These are phyloP conservation scores for Acanthis flammea DNA, from an alignment of 2,797 vertebrate species.

Conservation along the genomic window DNA sequence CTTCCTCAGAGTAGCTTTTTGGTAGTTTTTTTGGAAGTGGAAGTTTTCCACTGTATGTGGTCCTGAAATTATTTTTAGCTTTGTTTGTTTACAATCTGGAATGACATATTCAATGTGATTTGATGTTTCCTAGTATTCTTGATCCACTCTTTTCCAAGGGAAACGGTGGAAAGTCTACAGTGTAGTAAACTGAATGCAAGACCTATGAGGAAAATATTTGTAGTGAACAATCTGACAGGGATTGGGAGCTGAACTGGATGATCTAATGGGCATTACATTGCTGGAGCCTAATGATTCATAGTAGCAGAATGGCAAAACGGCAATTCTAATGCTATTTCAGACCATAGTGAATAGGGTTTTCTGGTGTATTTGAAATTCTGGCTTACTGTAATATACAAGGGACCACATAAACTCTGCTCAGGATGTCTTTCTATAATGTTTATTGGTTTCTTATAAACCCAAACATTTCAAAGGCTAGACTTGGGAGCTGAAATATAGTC, in stretches of 20 bases:
- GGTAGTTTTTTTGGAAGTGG: neutral
- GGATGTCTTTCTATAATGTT: neutral
- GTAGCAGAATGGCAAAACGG: neutral
- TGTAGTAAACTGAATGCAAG: neutral
- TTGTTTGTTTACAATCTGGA: conserved; percentile 53
- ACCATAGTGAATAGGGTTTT: neutral
- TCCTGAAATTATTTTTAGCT: conserved; percentile 49
- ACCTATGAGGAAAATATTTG: conserved; percentile 38
- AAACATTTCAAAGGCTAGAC: neutral
- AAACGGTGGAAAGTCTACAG: conserved; percentile 31
- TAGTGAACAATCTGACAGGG: conserved; percentile 20
- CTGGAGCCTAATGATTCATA: conserved; percentile 10
- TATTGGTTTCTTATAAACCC: neutral
- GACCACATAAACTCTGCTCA: neutral
- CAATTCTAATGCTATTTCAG: neutral
- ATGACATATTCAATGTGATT: conserved; percentile 52
- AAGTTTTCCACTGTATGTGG: conserved; percentile 38
- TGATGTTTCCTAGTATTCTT: conserved; percentile 62
- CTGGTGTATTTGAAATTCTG: neutral
- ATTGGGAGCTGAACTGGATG: neutral
- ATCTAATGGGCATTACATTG: conserved; percentile 29
- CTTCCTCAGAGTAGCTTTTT: neutral
- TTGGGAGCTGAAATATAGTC: neutral
- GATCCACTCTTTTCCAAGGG: conserved; percentile 38
- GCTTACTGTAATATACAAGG: neutral